These are phyloP conservation scores for Metalampra italica DNA, from an alignment of 2,888 invertebrate species.

Conservation along the genomic window DNA sequence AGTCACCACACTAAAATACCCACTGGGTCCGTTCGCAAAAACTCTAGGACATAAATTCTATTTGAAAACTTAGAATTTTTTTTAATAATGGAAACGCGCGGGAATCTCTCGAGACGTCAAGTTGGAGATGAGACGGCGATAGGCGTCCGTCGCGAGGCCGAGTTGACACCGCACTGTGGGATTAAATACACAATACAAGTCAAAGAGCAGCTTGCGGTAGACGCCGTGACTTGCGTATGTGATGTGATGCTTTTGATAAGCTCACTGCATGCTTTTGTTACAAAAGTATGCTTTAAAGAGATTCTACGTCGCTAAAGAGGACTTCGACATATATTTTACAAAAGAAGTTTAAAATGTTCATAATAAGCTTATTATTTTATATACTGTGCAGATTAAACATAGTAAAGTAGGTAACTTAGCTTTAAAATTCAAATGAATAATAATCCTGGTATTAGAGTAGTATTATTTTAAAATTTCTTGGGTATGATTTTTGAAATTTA, in stretches of 20 bases:
- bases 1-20: background rate
- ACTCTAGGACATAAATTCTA: background rate
- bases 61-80: constrained; percentile 4
- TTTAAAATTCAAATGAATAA: no score
- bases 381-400: no score
- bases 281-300: background rate
- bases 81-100: constrained; percentile 7
- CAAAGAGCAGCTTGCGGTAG: background rate
- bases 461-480: no score
- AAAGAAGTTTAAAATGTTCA: no score
- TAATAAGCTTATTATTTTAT: no score
- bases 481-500: no score
- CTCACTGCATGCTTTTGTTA: background rate
- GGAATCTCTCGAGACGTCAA: constrained; percentile 23
- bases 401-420: no score
- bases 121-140: constrained; percentile 13
- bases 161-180: constrained; percentile 38
- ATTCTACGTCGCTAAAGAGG: no score
- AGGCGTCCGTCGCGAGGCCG: constrained; percentile 33
- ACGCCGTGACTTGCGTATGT: background rate
- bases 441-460: no score
- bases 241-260: background rate
- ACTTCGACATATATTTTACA: no score
- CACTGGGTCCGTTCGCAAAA: background rate
- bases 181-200: background rate